These are phyloP conservation scores for Dolomedes plantarius DNA, from an alignment of 2,888 invertebrate species.

Conservation along the genomic window DNA sequence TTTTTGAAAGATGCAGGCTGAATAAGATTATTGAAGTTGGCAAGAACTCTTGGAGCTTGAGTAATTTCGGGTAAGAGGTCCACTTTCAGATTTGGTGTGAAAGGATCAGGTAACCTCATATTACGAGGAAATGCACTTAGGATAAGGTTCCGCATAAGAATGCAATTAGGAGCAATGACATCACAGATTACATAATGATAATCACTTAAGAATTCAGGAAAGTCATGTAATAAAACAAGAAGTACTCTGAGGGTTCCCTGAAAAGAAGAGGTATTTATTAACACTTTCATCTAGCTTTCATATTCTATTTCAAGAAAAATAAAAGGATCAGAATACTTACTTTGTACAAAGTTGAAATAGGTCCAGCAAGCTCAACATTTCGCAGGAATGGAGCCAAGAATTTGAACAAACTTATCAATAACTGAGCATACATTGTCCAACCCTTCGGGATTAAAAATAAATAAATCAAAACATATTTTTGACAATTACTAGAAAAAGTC, in stretches of 20 bases:
- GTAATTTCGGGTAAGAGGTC: slow-evolving; percentile 93
- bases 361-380: slow-evolving; percentile 96
- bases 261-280: neutral
- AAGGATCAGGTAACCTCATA: slow-evolving; percentile 98
- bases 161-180: slow-evolving; percentile 99
- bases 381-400: slow-evolving; percentile 97
- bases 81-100: slow-evolving; percentile 96
- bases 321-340: too few species aligned
- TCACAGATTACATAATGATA: slow-evolving; percentile 99
- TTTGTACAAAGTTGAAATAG: slow-evolving; percentile 95
- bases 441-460: too few species aligned
- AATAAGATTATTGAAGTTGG: slow-evolving; percentile 90
- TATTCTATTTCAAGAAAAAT: too few species aligned
- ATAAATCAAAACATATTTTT: too few species aligned
- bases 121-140: slow-evolving; percentile 98
- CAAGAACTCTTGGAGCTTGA: slow-evolving; percentile 90
- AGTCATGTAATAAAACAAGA: slow-evolving; percentile 96
- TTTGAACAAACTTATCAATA: slow-evolving; percentile 96
- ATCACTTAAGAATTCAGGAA: slow-evolving; percentile 99
- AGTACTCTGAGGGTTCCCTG: slow-evolving; percentile 90
- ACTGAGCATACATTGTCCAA: slow-evolving; percentile 97
- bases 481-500: too few species aligned
- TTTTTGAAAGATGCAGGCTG: slow-evolving; percentile 93
- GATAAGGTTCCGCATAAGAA: slow-evolving; percentile 98
- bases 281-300: too few species aligned